Evolutionary conservation across 2,888 invertebrate genomes (phyloP).

Genomic region (Nebria salina): DNA sequence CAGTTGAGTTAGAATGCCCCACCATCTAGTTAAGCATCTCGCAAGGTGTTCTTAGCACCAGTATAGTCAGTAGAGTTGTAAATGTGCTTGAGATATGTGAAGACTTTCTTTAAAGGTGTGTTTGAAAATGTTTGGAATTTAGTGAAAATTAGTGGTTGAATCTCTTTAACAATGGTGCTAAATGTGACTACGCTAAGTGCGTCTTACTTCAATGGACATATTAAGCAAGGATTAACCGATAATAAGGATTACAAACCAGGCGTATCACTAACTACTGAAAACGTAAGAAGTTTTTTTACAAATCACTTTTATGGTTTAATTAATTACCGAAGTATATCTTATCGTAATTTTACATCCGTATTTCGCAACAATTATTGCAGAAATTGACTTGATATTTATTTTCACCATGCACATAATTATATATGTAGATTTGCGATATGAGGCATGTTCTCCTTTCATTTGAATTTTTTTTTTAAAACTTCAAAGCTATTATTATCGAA

Average conservation of each 20-base stretch:
- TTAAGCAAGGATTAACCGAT: conserved; percentile 26
- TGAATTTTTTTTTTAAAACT: no score
- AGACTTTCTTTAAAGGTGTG: not conserved
- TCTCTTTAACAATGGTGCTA: conserved; percentile 29
- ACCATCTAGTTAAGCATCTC: not conserved
- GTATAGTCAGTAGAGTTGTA: not conserved
- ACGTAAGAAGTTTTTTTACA: conserved; percentile 52
- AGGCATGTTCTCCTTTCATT: no score
- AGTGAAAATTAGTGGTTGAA: not conserved
- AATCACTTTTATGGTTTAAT: no score
- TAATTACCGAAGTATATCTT: no score
- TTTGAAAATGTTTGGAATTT: not conserved
- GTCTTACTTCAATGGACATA: conserved; percentile 35
- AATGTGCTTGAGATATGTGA: not conserved
- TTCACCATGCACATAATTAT: no score
- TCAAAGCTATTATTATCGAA: no score
- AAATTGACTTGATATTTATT: no score
- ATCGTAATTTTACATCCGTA: no score
- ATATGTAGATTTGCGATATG: no score
- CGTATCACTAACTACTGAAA: conserved; percentile 56
- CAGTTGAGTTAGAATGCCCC: not conserved
- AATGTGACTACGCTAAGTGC: conserved; percentile 40
- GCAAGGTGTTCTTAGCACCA: not conserved
- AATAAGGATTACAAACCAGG: conserved; percentile 48
- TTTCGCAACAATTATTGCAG: no score